Evolutionary conservation across 1,140 invertebrate genomes (phyloP).

Genomic region (Drosophila ogumai): DNA sequence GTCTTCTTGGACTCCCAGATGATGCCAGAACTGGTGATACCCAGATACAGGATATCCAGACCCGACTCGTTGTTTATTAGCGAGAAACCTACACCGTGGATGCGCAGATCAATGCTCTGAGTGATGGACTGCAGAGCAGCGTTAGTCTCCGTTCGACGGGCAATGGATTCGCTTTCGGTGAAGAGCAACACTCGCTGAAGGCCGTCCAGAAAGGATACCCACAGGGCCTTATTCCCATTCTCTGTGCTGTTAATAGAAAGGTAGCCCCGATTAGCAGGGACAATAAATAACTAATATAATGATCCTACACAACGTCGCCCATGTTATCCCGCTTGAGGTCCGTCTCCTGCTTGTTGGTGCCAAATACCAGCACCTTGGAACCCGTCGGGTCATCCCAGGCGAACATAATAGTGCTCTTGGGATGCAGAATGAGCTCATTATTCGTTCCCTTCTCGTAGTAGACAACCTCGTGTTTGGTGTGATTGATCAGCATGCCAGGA

Average conservation of each 20-base stretch:
- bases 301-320: slow-evolving; percentile 86
- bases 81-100: slow-evolving; percentile 96
- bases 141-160: slow-evolving; percentile 89
- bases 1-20: slow-evolving; percentile 94
- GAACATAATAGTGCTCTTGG: slow-evolving; percentile 86
- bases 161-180: slow-evolving; percentile 91
- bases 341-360: slow-evolving; percentile 88
- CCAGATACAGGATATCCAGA: slow-evolving; percentile 95
- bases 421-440: slow-evolving; percentile 85
- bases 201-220: slow-evolving; percentile 97
- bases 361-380: slow-evolving; percentile 88
- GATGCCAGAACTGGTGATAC: slow-evolving; percentile 94
- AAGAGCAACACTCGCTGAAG: slow-evolving; percentile 96
- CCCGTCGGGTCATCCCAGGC: slow-evolving; percentile 92
- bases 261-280: neutral
- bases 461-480: slow-evolving; percentile 87
- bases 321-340: slow-evolving; percentile 89
- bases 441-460: slow-evolving; percentile 90
- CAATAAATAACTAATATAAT: neutral
- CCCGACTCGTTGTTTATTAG: slow-evolving; percentile 94
- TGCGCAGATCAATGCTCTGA: slow-evolving; percentile 91
- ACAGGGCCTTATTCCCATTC: slow-evolving; percentile 86
- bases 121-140: slow-evolving; percentile 87
- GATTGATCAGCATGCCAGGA: slow-evolving; percentile 95
- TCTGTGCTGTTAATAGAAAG: slow-evolving; percentile 39